Evolutionary conservation across 1,140 invertebrate genomes (phyloP), one percentile per base, ranked within the genome.

Genomic region (Campodea augens): DNA sequence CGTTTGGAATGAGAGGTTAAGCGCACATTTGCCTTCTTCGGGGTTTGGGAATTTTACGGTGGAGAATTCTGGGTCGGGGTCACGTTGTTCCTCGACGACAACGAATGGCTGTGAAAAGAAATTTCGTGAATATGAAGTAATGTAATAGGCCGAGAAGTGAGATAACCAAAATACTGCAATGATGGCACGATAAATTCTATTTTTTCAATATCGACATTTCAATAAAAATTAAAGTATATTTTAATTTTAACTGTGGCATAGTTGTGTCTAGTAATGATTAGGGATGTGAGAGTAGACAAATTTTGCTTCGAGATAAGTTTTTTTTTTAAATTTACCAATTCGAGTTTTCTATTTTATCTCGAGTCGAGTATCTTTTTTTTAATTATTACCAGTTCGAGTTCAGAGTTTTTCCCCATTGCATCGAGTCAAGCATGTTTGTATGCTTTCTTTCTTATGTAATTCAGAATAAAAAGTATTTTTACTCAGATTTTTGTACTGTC

Each of bases 11-110:
- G 92, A 78, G 18, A 96, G 66, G 57, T 83, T 71, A 44, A 99
- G 59, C 40, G 89, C 84, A 56, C 81, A 81, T 57, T 85, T 81
- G 5, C 85, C 83, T 66, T 98, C 96, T 63, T 99, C 96, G 1
- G 96, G 96, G 68, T 99, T 99, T 0, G 96, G 96, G 67, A 92
- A 97, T 55, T 76, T 77, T 0, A 98, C 92, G 1, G 92, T 97
- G 1, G 92, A 78, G 66, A 99, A 99, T 49, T 98, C 87, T 0
- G 93, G 93, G 69, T 99, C 78, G 0, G 93, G 85, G 47, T 85
- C 67, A 50, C 80, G 74, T 67, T 97, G 85, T 52, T 90, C 76
- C 44, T 67, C 60, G 0, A 98, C 92, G 18, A 81, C 73, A 50
- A 88, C 64, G 47, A 85, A 73, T 37, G 70, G 64, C 69, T 78